These are phyloP conservation scores for Xerus rutilus DNA, from an alignment of 2,797 vertebrate genomes.

Conservation along the genomic window DNA sequence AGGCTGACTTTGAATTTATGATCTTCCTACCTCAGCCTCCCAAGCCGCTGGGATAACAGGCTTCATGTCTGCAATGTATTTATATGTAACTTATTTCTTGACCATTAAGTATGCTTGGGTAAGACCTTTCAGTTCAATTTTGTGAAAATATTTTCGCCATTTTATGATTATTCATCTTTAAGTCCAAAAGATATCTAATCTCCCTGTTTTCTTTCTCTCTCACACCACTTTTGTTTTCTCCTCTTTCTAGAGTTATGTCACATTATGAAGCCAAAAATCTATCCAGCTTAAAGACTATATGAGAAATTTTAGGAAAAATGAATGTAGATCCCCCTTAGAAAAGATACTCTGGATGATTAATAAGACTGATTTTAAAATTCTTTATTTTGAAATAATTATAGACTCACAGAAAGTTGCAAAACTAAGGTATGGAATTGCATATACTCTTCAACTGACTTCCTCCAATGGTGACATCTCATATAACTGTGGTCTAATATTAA, in stretches of 20 bases:
- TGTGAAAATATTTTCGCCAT: not conserved
- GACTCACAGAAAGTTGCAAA: not conserved
- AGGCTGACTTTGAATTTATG: too few species aligned
- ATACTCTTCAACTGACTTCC: not conserved
- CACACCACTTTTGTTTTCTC: not conserved
- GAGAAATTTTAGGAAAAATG: constrained; percentile 23
- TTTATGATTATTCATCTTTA: not conserved
- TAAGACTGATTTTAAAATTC: not conserved
- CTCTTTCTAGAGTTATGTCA: not conserved
- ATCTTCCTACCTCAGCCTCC: too few species aligned
- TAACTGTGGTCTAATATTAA: not conserved
- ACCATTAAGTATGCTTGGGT: not conserved
- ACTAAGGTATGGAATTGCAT: not conserved
- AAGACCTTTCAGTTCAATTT: not conserved
- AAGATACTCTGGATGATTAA: not conserved
- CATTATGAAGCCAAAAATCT: not conserved
- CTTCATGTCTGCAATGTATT: not conserved
- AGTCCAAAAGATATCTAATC: not conserved
- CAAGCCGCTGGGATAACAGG: not conserved
- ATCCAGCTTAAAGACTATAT: not conserved
- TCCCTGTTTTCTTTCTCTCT: not conserved
- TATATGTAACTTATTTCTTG: not conserved
- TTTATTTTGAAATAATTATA: constrained; percentile 16
- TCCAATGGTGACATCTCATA: not conserved
- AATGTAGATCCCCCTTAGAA: not conserved